Percentiles rank a stretch among this genome's conserved stretches.
These are phyloP conservation scores for Euura lappo DNA, from an alignment of 1,140 invertebrate genomes.

Conservation along the genomic window DNA sequence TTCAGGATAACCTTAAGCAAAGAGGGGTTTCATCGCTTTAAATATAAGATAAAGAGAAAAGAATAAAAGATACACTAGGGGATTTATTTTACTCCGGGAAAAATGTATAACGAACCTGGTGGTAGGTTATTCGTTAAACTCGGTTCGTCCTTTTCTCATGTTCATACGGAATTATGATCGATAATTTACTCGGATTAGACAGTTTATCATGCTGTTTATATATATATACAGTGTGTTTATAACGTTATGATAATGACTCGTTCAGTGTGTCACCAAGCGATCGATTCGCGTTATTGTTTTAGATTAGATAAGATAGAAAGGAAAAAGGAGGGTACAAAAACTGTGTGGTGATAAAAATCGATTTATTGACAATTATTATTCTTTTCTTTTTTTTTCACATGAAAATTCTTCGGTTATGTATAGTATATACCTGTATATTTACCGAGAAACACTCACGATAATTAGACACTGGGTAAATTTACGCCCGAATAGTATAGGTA, in stretches of 20 bases:
- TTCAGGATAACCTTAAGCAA: background rate
- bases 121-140: no score
- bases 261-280: background rate
- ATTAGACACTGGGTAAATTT: no score
- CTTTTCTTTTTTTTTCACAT: conserved; percentile 30
- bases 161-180: background rate
- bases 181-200: background rate
- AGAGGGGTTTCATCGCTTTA: background rate
- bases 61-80: background rate
- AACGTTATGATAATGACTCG: background rate
- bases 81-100: background rate
- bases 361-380: conserved; percentile 35
- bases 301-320: background rate
- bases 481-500: no score
- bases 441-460: no score
- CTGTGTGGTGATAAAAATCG: conserved; percentile 31
- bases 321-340: background rate
- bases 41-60: background rate
- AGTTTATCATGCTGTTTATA: background rate
- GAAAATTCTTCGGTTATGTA: conserved; percentile 14
- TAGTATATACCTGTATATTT: conserved; percentile 13
- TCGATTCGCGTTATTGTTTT: background rate
- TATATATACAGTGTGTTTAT: background rate
- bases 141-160: conserved; percentile 19
- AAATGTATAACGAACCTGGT: background rate